Evolutionary conservation across 2,797 vertebrate genomes (phyloP).

Genomic region (Darevskia mixta): DNA sequence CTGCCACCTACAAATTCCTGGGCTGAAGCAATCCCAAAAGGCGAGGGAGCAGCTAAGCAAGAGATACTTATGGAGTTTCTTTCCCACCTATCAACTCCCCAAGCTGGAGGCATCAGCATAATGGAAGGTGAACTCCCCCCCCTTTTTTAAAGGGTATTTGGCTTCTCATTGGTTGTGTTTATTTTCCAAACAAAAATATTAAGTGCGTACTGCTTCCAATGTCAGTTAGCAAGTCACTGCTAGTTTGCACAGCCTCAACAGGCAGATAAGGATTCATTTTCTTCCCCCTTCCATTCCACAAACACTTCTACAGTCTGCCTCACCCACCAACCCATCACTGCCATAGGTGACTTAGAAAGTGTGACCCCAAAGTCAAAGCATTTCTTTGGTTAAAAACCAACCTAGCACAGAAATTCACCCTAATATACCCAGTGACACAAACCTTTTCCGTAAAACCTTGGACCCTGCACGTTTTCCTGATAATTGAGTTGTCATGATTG

Average conservation of each 20-base stretch:
- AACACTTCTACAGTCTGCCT: neutral
- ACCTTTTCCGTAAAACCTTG: neutral
- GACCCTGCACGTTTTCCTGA: neutral
- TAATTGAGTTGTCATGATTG: neutral
- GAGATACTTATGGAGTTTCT: neutral
- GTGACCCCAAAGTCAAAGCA: neutral
- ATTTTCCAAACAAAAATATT: conserved; percentile 1
- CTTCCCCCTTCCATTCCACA: neutral
- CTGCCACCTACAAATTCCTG: too few species aligned
- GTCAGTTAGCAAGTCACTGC: neutral
- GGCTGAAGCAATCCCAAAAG: neutral
- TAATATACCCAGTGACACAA: neutral
- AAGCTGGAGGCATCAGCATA: too few species aligned
- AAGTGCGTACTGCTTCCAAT: neutral
- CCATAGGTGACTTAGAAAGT: neutral
- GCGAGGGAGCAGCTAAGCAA: neutral
- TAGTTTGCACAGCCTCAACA: neutral
- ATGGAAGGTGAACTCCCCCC: neutral
- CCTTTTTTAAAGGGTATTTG: neutral
- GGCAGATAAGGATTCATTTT: neutral
- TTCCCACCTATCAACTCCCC: neutral
- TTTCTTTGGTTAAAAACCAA: neutral
- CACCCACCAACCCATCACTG: neutral
- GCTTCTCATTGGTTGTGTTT: neutral
- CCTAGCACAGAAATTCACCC: neutral